Conservation (phyloP, 2,113 vertebrate species). For the Parotia lawesii region DNA sequence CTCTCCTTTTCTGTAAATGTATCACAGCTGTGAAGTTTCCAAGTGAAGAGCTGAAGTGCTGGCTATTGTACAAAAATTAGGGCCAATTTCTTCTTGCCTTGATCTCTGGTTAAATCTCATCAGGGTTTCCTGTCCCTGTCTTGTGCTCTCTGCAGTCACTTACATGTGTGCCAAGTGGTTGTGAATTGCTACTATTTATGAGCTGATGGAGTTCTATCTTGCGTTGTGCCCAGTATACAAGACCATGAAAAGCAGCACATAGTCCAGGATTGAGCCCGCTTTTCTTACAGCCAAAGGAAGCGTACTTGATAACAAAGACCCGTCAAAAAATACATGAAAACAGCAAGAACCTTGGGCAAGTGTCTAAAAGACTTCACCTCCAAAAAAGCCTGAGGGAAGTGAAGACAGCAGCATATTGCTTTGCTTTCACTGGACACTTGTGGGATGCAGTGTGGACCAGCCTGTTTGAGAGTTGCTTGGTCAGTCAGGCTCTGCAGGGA, state of each 20-base stretch:
- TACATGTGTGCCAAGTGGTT: slow-evolving; percentile 14
- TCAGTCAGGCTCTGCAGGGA: neutral
- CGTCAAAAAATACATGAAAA: neutral
- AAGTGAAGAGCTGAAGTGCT: slow-evolving; percentile 62
- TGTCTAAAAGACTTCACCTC: neutral
- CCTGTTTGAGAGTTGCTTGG: neutral
- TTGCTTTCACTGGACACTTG: neutral
- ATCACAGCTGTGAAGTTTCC: slow-evolving; percentile 73
- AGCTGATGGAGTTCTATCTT: neutral
- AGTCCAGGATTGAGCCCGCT: neutral
- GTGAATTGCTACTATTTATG: slow-evolving; percentile 2
- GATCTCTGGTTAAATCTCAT: slow-evolving; percentile 33
- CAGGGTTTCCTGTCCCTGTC: neutral
- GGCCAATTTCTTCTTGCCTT: slow-evolving; percentile 40
- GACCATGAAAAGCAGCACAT: neutral
- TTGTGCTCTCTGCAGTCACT: slow-evolving; percentile 21
- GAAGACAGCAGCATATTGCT: neutral
- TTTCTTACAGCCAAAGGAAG: neutral
- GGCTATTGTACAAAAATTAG: slow-evolving; percentile 63
- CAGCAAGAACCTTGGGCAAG: neutral
- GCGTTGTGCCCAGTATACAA: neutral
- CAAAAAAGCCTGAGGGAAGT: fast-evolving
- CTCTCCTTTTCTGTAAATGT: slow-evolving; percentile 70
- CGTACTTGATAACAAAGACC: neutral
- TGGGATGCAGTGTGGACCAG: neutral